Evolutionary conservation across 1,140 invertebrate species (phyloP).

Genomic region (Drosophila ironensis): DNA sequence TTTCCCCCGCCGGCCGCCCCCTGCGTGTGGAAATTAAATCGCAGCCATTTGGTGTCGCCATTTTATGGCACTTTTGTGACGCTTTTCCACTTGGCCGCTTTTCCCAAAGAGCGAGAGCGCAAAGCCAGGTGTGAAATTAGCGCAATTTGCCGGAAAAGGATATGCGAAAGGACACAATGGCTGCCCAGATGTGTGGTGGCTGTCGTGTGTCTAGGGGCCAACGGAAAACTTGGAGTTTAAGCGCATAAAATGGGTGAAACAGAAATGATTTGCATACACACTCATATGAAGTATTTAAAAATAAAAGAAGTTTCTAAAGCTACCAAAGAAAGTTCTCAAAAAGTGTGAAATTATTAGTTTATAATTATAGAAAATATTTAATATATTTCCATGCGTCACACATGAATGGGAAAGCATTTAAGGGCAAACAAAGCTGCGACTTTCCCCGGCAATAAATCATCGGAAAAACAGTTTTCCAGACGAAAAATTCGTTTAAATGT

Average conservation of each 20-base stretch:
- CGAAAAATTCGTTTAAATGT: constrained; percentile 31
- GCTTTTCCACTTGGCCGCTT: constrained; percentile 44
- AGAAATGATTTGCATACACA: too few relatives aligned
- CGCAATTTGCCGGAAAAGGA: constrained; percentile 40
- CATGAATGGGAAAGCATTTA: too few relatives aligned
- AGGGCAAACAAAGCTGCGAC: too few relatives aligned
- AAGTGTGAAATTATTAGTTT: too few relatives aligned
- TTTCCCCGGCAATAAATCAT: constrained; percentile 6
- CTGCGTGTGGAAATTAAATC: constrained; percentile 53
- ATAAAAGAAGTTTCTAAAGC: too few relatives aligned
- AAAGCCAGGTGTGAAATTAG: constrained; percentile 68
- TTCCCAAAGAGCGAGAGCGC: constrained; percentile 13
- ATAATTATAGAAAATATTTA: too few relatives aligned
- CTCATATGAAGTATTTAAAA: too few relatives aligned
- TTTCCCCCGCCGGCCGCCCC: not conserved
- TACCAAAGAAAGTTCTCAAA: too few relatives aligned
- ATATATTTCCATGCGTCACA: too few relatives aligned
- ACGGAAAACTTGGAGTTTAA: too few relatives aligned
- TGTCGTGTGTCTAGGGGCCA: not conserved
- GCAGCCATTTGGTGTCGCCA: constrained; percentile 59
- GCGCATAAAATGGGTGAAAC: too few relatives aligned
- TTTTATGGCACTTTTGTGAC: constrained; percentile 63
- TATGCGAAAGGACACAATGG: not conserved
- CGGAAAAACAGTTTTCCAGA: not conserved
- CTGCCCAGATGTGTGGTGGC: not conserved